Conservation (phyloP, 2,888 invertebrate genomes). For the Allolobophora icterica region DNA sequence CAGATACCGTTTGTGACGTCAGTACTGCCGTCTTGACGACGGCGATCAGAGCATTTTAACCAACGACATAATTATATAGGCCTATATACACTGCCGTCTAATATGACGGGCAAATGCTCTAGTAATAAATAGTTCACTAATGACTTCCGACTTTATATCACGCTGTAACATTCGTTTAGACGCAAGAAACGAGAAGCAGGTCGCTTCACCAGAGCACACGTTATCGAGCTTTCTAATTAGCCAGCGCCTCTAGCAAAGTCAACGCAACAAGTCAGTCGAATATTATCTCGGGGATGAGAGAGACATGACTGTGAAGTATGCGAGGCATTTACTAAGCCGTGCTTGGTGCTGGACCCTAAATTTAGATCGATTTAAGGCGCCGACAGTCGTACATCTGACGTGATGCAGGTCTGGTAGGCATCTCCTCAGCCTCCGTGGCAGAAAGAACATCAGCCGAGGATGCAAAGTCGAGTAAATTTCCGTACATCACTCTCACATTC, state of each 20-base stretch:
- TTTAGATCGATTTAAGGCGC: constrained; percentile 6
- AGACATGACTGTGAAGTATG: background rate
- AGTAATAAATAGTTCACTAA: too few relatives aligned
- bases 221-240: background rate
- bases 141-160: too few relatives aligned
- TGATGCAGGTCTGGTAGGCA: background rate
- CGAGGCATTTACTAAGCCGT: background rate
- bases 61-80: too few relatives aligned
- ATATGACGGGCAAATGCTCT: too few relatives aligned
- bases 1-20: too few relatives aligned
- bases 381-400: background rate
- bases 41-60: too few relatives aligned
- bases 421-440: background rate
- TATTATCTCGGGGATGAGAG: background rate
- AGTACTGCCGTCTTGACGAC: too few relatives aligned
- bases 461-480: constrained; percentile 11
- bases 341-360: background rate
- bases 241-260: background rate
- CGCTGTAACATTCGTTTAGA: background rate
- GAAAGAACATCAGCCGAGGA: background rate
- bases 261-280: background rate
- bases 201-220: background rate
- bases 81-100: too few relatives aligned
- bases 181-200: background rate
- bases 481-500: background rate